These are phyloP conservation scores for Priocnemis perturbator DNA, from an alignment of 2,888 invertebrate species.

Conservation along the genomic window DNA sequence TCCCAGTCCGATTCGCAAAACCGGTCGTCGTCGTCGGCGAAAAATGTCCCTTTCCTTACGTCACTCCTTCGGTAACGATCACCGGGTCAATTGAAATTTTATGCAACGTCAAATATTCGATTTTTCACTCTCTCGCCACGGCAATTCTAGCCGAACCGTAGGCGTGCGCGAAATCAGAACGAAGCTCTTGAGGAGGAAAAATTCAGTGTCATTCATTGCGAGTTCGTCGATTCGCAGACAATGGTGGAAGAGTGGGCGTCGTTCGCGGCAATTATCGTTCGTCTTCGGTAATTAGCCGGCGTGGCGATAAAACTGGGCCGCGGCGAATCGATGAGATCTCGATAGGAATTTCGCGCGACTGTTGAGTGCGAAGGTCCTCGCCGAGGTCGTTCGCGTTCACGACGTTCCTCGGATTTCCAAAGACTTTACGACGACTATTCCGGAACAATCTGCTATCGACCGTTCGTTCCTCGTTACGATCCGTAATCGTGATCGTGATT, in stretches of 20 bases:
- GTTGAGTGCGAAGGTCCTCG: no score
- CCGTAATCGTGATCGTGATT: no score
- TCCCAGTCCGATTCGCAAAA: no score
- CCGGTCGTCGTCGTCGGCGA: not conserved
- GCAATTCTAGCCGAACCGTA: no score
- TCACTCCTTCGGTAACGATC: no score
- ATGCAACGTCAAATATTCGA: not conserved
- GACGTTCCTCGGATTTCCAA: no score
- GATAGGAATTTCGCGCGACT: not conserved
- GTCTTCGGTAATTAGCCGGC: slow-evolving; percentile 31
- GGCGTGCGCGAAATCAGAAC: no score
- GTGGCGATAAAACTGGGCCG: slow-evolving; percentile 34
- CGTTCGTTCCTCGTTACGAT: no score
- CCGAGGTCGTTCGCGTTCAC: not conserved
- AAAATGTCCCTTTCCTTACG: not conserved
- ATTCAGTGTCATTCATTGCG: no score
- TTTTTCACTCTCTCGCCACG: not conserved
- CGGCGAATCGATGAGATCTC: slow-evolving; percentile 8
- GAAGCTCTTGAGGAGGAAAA: not conserved
- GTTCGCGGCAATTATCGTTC: slow-evolving; percentile 37
- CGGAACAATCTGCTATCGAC: no score
- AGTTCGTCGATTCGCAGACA: not conserved
- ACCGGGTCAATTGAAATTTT: no score
- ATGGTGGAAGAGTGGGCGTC: slow-evolving; percentile 6
- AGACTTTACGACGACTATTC: no score